Percentiles rank a stretch among this genome's conserved stretches.
Conservation (phyloP, 1,140 invertebrate genomes). For the Lordiphosa mommai region DNA sequence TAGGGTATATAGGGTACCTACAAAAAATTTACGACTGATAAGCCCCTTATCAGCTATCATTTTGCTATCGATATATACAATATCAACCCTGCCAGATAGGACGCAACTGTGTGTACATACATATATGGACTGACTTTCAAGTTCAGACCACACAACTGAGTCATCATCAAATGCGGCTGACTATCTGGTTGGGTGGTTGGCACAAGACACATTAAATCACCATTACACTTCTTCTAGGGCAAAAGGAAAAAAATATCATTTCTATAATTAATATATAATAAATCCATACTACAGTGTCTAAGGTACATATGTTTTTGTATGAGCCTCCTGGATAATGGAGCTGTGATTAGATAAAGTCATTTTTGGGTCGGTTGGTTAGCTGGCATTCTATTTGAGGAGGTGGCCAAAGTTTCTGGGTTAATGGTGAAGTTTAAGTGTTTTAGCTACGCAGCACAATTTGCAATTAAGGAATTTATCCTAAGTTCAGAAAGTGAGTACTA, state of each 20-base stretch:
- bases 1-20: not conserved
- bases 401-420: not conserved
- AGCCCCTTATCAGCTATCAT: constrained; percentile 58
- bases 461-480: too few relatives aligned
- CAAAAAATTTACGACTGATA: constrained; percentile 58
- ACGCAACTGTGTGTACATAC: constrained; percentile 12
- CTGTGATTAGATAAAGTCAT: constrained; percentile 31
- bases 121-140: constrained; percentile 15
- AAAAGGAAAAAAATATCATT: constrained; percentile 25
- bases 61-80: constrained; percentile 40
- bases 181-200: not conserved
- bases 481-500: too few relatives aligned
- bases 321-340: constrained; percentile 10
- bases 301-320: not conserved
- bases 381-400: constrained; percentile 5
- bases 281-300: constrained; percentile 13
- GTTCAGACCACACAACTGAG: constrained; percentile 34
- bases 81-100: not conserved
- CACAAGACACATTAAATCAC: constrained; percentile 29
- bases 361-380: not conserved
- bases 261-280: constrained; percentile 33
- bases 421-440: too few relatives aligned
- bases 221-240: not conserved
- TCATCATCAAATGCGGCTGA: constrained; percentile 8
- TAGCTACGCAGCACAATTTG: too few relatives aligned